Evolutionary conservation across 2,113 vertebrate species (phyloP).

Genomic region (Alces alces): DNA sequence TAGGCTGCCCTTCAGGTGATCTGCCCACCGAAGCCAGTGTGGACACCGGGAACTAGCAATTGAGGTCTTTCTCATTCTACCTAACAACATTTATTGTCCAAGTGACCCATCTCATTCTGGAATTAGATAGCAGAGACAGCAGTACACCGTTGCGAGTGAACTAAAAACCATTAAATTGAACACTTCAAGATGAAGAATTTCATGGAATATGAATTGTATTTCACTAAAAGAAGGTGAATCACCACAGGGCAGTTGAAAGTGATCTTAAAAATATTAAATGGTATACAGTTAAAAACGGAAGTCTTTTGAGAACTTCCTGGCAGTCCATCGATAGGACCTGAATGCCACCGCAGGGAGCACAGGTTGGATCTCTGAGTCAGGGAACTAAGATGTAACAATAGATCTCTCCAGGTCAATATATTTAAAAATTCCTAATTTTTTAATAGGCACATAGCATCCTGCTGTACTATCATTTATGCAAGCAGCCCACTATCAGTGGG

Average conservation of each 20-base stretch:
- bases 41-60: background rate
- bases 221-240: background rate
- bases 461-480: fast-evolving
- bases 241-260: background rate
- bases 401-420: background rate
- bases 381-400: background rate
- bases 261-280: background rate
- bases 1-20: background rate
- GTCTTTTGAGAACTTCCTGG: background rate
- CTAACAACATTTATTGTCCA: background rate
- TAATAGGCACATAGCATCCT: background rate
- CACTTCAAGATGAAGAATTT: background rate
- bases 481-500: no score
- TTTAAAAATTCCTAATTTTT: background rate
- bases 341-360: background rate
- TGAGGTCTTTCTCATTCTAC: background rate
- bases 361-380: background rate
- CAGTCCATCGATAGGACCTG: background rate
- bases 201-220: background rate
- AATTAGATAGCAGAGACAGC: fast-evolving
- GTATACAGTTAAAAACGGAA: background rate
- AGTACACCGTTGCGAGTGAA: fast-evolving
- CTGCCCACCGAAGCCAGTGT: fast-evolving
- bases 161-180: fast-evolving
- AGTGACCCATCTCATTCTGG: background rate